Evolutionary conservation across 2,888 invertebrate genomes (phyloP).

Genomic region (Biston betularia): DNA sequence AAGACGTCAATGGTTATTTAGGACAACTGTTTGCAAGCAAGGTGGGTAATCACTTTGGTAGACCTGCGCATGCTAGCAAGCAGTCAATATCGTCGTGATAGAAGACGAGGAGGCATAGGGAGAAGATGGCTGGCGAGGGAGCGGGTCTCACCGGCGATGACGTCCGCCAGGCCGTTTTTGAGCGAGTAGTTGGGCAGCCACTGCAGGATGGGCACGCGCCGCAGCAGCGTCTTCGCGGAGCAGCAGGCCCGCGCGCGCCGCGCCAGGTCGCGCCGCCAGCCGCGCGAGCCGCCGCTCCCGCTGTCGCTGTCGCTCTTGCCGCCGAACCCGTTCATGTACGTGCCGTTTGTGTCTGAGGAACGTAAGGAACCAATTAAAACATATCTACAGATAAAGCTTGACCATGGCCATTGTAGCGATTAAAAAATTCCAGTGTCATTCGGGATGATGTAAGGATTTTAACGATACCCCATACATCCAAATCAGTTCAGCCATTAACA

Average conservation of each 20-base stretch:
- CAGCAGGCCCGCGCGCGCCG: constrained; percentile 83
- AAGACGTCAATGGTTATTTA: no score
- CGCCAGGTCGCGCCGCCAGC: constrained; percentile 68
- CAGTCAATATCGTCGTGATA: no score
- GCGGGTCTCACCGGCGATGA: constrained; percentile 89
- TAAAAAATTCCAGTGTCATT: background rate
- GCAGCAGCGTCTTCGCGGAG: constrained; percentile 87
- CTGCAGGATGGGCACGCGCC: constrained; percentile 88
- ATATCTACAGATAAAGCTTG: background rate
- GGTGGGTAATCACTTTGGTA: no score
- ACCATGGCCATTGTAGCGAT: no score
- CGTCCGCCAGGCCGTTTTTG: constrained; percentile 88
- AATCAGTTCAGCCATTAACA: no score
- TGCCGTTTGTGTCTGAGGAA: constrained; percentile 61
- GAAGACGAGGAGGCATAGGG: no score
- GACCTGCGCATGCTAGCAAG: no score
- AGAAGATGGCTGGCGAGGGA: no score
- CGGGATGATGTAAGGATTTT: background rate
- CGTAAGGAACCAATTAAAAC: background rate
- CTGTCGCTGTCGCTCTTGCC: constrained; percentile 43
- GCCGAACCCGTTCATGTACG: constrained; percentile 59
- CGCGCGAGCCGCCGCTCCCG: constrained; percentile 36
- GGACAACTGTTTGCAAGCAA: no score
- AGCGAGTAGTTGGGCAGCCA: constrained; percentile 90
- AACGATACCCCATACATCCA: no score